Percentiles rank a stretch among this genome's conserved stretches.
These are phyloP conservation scores for Bothrops alternatus DNA, from an alignment of 2,797 vertebrate species.

Conservation along the genomic window DNA sequence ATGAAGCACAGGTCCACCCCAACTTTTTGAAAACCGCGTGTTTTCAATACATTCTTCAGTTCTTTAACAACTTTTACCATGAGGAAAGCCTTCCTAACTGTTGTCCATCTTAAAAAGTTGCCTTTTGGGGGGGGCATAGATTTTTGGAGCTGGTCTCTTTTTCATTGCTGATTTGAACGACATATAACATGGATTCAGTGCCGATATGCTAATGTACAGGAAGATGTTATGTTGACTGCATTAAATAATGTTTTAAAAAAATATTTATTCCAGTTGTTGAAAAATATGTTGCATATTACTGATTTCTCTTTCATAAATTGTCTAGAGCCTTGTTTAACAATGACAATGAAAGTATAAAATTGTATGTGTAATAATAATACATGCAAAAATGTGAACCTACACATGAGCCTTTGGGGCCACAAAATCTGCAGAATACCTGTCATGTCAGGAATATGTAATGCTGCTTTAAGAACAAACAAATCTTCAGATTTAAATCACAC, in stretches of 20 bases:
- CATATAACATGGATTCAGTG: not conserved
- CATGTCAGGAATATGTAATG: constrained; percentile 26
- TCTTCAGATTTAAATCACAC: constrained; percentile 12
- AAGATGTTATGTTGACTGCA: not conserved
- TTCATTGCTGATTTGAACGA: not conserved
- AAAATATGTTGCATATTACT: not conserved
- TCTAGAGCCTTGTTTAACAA: not conserved
- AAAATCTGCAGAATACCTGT: constrained; percentile 41
- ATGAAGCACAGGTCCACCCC: not conserved
- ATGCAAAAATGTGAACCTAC: not conserved
- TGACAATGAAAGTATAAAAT: not conserved
- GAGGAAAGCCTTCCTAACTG: no score
- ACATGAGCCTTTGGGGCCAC: not conserved
- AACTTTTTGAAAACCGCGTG: not conserved
- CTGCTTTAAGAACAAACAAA: constrained; percentile 12
- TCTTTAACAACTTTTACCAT: no score
- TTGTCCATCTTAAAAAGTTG: no score
- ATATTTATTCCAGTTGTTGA: not conserved
- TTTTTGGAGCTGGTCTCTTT: not conserved
- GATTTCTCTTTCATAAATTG: not conserved
- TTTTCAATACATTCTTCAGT: no score
- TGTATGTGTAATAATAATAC: not conserved
- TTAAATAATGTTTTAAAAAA: not conserved
- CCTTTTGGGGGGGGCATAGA: no score
- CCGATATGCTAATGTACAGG: not conserved